Conservation (phyloP, 2,888 invertebrate genomes). For the Antheraea yamamai region DNA sequence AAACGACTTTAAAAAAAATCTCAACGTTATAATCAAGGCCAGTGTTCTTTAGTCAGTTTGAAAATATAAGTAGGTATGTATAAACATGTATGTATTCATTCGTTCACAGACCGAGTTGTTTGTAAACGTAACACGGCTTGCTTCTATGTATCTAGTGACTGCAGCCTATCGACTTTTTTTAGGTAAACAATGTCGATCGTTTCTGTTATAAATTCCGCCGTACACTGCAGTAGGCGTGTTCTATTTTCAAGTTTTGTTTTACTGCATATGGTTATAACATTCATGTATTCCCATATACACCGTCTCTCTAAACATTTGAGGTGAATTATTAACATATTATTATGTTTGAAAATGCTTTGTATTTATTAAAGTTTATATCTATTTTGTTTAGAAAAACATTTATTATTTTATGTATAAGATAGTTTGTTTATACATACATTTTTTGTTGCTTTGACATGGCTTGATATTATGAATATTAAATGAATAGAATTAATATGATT, state of each 20-base stretch:
- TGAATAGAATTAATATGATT: too few relatives aligned
- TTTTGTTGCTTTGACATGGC: too few relatives aligned
- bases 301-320: neutral
- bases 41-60: slow-evolving; percentile 5
- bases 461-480: too few relatives aligned
- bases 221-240: slow-evolving; percentile 1
- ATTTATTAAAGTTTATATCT: neutral
- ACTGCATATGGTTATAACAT: neutral
- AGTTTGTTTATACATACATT: too few relatives aligned
- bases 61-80: slow-evolving; percentile 36
- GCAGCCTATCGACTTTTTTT: slow-evolving; percentile 38
- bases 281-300: neutral
- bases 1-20: neutral
- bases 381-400: too few relatives aligned
- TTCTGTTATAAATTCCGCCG: slow-evolving; percentile 14
- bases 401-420: too few relatives aligned
- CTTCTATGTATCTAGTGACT: slow-evolving; percentile 56
- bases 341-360: neutral
- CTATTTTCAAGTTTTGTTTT: slow-evolving; percentile 15
- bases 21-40: neutral
- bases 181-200: slow-evolving; percentile 44
- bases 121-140: slow-evolving; percentile 54
- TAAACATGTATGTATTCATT: slow-evolving; percentile 52
- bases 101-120: slow-evolving; percentile 63
- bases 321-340: neutral